A percentile compares a stretch with the other conserved stretches of the same genome.
Conservation (phyloP, 1,140 invertebrate species). For the Phthorimaea operculella region DNA sequence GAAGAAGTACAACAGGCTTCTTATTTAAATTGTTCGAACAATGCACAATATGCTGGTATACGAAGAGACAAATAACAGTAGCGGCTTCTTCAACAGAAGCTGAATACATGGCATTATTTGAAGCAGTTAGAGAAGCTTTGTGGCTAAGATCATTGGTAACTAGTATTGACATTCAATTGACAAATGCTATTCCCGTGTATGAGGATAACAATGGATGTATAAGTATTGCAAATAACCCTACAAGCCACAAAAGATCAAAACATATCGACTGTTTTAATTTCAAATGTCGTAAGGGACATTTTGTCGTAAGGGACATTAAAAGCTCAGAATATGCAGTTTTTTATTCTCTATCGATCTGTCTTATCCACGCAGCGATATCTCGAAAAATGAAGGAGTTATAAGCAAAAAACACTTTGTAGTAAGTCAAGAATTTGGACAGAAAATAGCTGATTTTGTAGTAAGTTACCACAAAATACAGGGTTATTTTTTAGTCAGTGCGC, state of each 20-base stretch:
- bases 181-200: slow-evolving; percentile 13
- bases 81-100: slow-evolving; percentile 34
- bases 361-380: no score
- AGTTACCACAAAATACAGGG: slow-evolving; percentile 20
- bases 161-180: slow-evolving; percentile 1
- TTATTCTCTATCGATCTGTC: no score
- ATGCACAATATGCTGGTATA: slow-evolving; percentile 22
- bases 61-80: slow-evolving; percentile 35
- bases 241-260: slow-evolving; percentile 17
- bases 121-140: slow-evolving; percentile 28
- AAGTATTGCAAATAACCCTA: slow-evolving; percentile 22
- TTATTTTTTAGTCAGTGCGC: no score
- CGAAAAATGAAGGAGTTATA: no score
- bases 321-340: no score
- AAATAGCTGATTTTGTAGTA: slow-evolving; percentile 25
- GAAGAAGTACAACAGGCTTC: slow-evolving; percentile 11
- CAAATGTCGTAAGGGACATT: no score
- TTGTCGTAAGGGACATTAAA: no score
- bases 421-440: no score
- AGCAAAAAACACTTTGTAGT: no score
- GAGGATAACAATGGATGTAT: slow-evolving; percentile 21
- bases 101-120: no score
- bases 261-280: no score
- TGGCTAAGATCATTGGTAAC: slow-evolving; percentile 21
- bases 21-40: slow-evolving; percentile 16